These are phyloP conservation scores for Acromyrmex heyeri DNA, from an alignment of 1,140 invertebrate species.

Conservation along the genomic window DNA sequence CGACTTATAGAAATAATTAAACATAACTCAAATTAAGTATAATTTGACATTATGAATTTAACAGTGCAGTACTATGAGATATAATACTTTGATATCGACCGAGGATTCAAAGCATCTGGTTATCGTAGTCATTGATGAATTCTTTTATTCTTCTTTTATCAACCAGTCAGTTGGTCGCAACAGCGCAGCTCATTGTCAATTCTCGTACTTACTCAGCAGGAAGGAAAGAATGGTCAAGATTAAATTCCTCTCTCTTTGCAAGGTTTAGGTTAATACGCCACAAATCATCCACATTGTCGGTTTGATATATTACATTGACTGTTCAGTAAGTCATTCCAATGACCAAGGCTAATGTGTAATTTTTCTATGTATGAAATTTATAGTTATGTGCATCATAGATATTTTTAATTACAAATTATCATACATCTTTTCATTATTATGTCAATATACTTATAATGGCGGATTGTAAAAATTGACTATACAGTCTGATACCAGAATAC, in stretches of 20 bases:
- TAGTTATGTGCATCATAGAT: not conserved
- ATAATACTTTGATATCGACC: slow-evolving; percentile 24
- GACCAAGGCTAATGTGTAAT: not conserved
- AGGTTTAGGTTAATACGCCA: slow-evolving; percentile 77
- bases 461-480: not conserved
- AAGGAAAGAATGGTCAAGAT: slow-evolving; percentile 76
- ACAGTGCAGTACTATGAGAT: not conserved
- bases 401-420: not conserved
- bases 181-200: slow-evolving; percentile 62
- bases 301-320: not conserved
- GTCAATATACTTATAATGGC: not conserved
- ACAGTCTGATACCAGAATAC: not conserved
- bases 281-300: slow-evolving; percentile 19
- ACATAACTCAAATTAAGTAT: no score
- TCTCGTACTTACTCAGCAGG: slow-evolving; percentile 71
- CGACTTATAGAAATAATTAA: no score
- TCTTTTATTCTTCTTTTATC: slow-evolving; percentile 53
- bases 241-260: slow-evolving; percentile 72
- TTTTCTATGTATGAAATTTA: not conserved
- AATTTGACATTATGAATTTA: no score
- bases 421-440: not conserved
- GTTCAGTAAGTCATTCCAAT: not conserved
- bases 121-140: slow-evolving; percentile 44
- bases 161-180: slow-evolving; percentile 64
- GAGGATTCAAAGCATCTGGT: not conserved